Base-by-base conservation (phyloP, 2,113 vertebrate species). In the Peucedramus taeniatus region DNA sequence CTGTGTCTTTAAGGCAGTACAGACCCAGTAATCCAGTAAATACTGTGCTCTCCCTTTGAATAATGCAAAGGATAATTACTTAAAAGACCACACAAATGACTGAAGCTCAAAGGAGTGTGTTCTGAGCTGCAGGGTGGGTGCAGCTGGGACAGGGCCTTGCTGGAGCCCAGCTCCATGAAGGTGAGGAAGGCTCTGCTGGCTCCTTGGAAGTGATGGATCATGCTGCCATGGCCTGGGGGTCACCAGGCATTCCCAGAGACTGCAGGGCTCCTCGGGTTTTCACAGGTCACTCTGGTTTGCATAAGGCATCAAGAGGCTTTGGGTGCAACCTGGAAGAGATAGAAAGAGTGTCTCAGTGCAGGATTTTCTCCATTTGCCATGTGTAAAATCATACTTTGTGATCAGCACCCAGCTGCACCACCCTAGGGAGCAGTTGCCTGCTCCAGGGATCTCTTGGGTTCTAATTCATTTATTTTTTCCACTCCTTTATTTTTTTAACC, bases 11-110 rank as follows among this genome's bases (percentile, higher is more conserved):
- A 72, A 66, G 68, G 87, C 72, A 59, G 39, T 26, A 9, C 40
- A 68, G 78, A 83, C 27, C 27, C 44, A 53, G 61, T 59, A 90
- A 92, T 86, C 59, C 83, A 94, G 76, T 74, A 74, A 90, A 86
- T 78, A 9, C 83, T 74, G 83, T 39, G 75, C 39, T 28, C 28
- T 61, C 9, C 45, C 13, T 1, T 20, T 87, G 90, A 70, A 90
- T 92, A 86, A 56, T 44, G 71, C 64, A 75, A 31, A 42, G 76
- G 60, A 22, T 87, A 89, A 92, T 96, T 70, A 28, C 68, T 47
- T 39, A 51, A 54, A 61, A 74, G 90, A 53, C 47, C 90, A 81
- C 89, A 72, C 68, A 59, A 57, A 77, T 20, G 50, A 23, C 37
- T 61, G 7, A 26, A 53, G 53, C 63, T 60, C 61, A 27, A 27